phyloP scores from a whole-genome alignment of 2,797 vertebrate species.

The Zonotrichia albicollis region DNA sequence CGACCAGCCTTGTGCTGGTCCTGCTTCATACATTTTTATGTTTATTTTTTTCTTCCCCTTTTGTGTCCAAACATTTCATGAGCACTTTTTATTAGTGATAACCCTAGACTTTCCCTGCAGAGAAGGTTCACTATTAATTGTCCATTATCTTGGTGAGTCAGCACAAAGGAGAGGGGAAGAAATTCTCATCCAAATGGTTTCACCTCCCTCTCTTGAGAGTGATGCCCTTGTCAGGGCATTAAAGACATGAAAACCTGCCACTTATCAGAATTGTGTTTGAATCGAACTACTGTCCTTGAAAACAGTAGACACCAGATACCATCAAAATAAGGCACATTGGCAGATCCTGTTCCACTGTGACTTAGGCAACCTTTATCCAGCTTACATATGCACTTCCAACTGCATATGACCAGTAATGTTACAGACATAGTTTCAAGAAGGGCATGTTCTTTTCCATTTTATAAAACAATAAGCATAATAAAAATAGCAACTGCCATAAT shows the following conservation, averaged over 20 bases:
- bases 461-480: neutral
- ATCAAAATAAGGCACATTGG: slow-evolving; percentile 63
- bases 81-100: slow-evolving; percentile 69
- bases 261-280: slow-evolving; percentile 79
- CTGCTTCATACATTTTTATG: slow-evolving; percentile 20
- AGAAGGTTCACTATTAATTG: slow-evolving; percentile 75
- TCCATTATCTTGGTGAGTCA: slow-evolving; percentile 79
- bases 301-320: slow-evolving; percentile 74
- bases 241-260: slow-evolving; percentile 79
- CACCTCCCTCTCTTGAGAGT: slow-evolving; percentile 79
- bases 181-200: slow-evolving; percentile 73
- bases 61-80: slow-evolving; percentile 28
- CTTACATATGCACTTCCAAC: neutral
- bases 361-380: slow-evolving; percentile 44
- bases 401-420: neutral
- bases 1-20: neutral
- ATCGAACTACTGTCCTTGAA: slow-evolving; percentile 80
- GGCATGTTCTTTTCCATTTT: neutral
- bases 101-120: slow-evolving; percentile 67
- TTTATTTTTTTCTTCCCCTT: slow-evolving; percentile 31
- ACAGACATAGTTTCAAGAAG: neutral
- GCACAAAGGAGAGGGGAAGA: slow-evolving; percentile 70
- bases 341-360: slow-evolving; percentile 54
- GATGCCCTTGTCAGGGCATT: slow-evolving; percentile 80
- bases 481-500: neutral